Evolutionary conservation across 1,140 invertebrate species (phyloP), one percentile per base, ranked within the genome.

Genomic region (Drosophila sp.): DNA sequence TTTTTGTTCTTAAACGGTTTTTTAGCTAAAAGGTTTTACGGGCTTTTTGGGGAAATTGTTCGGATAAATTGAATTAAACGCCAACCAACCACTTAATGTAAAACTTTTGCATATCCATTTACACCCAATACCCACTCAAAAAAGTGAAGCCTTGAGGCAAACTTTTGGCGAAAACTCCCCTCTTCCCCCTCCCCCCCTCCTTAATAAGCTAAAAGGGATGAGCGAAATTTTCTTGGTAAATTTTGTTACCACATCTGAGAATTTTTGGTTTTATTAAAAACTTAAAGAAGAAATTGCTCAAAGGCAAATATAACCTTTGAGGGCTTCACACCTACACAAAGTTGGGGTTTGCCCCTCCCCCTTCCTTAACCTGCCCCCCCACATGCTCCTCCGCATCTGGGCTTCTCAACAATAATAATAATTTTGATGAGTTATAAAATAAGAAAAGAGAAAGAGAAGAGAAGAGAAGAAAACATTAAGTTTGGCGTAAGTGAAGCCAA

Each of bases 341-440:
- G 35, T 38, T 38, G 7, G 25, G n/a, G 2, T 25, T 17, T 25
- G 23, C 8, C 25, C 8, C 6, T 7, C 7, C 5, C 4, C 44
- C 5, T 4, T 17, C 44, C 17, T 4, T 17, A 38, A 10, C 11
- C 35, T 11, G 35, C 0, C 11, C 4, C 3, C 6, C 44, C 44
- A 50, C 44, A 23, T 4, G 23, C 44, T 47, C 5, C 17, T 23
- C 23, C 44, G 7, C 44, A 1, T 23, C 17, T 17, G 17, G 17
- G 17, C 17, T 17, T 17, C 44, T 23, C 17, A 47, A 47, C 17
- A 50, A 50, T 5, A 83, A 89, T 83, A 71, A 87, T 82, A 69
- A 70, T 89, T 80, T 84, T 80, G 78, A 89, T 89, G 84, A 84
- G 84, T 74, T 75, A 73, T 89, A 84, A 84, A 89, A 80, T 44